A percentile compares a stretch with the other conserved stretches of the same genome.
Evolutionary conservation across 2,797 vertebrate species (phyloP).

Genomic region (Cuniculus paca): DNA sequence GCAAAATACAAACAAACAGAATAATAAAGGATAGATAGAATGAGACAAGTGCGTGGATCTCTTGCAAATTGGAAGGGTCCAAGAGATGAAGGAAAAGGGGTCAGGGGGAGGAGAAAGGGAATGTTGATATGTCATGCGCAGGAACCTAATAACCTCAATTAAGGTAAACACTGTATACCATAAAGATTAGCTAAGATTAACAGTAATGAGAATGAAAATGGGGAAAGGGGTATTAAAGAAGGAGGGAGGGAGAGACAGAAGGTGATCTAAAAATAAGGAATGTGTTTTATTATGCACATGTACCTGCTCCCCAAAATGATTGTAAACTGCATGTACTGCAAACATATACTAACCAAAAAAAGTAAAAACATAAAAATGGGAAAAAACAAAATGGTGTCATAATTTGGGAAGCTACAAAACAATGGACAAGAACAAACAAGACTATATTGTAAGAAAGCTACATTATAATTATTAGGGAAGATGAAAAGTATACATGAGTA

Average conservation of each 20-base stretch:
- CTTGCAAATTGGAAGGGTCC: neutral
- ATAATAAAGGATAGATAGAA: neutral
- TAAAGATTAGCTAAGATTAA: neutral
- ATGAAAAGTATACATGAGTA: neutral
- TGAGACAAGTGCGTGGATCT: neutral
- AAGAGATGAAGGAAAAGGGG: neutral
- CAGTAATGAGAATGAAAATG: neutral
- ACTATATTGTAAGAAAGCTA: neutral
- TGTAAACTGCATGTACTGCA: neutral
- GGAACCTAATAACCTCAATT: neutral
- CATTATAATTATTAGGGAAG: neutral
- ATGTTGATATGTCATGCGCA: neutral
- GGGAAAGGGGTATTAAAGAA: neutral
- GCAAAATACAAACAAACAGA: neutral
- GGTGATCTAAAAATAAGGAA: neutral
- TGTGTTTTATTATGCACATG: neutral
- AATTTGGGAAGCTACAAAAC: conserved; percentile 19
- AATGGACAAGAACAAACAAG: neutral
- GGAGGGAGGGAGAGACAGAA: neutral
- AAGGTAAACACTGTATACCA: neutral
- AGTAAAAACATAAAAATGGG: neutral
- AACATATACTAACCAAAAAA: neutral
- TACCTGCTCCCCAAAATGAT: neutral
- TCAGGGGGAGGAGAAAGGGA: neutral
- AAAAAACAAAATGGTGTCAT: neutral